Base-by-base conservation (phyloP, 1,140 invertebrate species). In the Aphidius gifuensis region DNA sequence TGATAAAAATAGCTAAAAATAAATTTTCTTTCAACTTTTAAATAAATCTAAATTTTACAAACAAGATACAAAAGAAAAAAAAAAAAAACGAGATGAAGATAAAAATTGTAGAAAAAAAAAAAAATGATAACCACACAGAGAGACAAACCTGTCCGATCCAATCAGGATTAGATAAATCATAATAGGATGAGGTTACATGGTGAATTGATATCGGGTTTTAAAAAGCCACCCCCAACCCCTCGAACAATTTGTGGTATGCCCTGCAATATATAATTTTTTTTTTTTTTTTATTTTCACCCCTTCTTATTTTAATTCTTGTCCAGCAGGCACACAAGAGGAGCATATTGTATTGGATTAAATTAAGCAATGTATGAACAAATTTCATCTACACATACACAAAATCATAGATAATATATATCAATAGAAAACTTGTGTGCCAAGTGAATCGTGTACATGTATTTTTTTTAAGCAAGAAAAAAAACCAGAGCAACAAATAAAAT, bases 261-360 rank as follows among this genome's bases (percentile, higher is more conserved):
- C 53, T 64, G 66, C 61, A 60, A 69, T 16, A 16, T 16, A 16
- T 16, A 16, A 16, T 16, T 16, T 16, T 54, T n/a, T 32, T 32
- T 32, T 1, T 32, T 3, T 32, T 32, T 3, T 32, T 32, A 32
- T 32, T 32, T 32, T 32, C 23, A 32, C 23, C 23, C 23, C 23
- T 32, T 32, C 23, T 32, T 32, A 32, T 32, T 32, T 32, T 32
- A 32, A 32, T 32, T 32, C 23, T 32, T 32, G 23, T 32, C 23
- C 23, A 32, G 23, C 23, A 32, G 23, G 23, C 23, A 32, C 23
- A 32, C 58, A 64, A 67, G 69, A 68, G 71, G 68, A 67, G 73
- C 78, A 80, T 79, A 80, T 79, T 78, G 72, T 77, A 78, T 79
- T 79, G 76, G 76, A 79, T 80, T 80, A 78, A 80, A 78, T 79